Evolutionary conservation across 2,888 invertebrate species (phyloP).

Genomic region (Cremastinae sp.): DNA sequence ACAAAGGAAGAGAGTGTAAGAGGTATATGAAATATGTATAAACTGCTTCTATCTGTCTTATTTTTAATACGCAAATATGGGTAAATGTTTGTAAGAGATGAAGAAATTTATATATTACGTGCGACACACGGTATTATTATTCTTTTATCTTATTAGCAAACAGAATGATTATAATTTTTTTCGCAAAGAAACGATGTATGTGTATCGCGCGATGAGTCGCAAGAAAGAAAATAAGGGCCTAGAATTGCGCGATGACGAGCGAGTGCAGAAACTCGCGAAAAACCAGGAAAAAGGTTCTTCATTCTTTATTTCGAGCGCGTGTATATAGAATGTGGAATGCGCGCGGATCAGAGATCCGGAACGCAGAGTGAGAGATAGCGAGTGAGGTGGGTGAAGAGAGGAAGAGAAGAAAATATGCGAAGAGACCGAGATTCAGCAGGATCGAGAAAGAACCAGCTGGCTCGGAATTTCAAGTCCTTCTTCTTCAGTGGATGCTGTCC

Average conservation of each 20-base stretch:
- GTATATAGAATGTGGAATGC: conserved; percentile 69
- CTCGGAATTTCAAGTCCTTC: conserved; percentile 62
- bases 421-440: conserved; percentile 33
- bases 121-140: too few relatives aligned
- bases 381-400: conserved; percentile 17
- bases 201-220: conserved; percentile 66
- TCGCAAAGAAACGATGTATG: conserved; percentile 56
- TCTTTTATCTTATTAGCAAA: too few relatives aligned
- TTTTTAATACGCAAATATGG: too few relatives aligned
- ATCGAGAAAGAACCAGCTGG: conserved; percentile 54
- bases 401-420: conserved; percentile 4
- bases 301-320: conserved; percentile 76
- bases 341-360: conserved; percentile 62
- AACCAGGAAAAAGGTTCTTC: conserved; percentile 66
- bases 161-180: conserved; percentile 66
- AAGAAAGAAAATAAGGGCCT: conserved; percentile 50
- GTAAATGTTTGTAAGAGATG: too few relatives aligned
- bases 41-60: too few relatives aligned
- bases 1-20: conserved; percentile 1
- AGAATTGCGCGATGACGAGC: conserved; percentile 50
- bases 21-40: conserved; percentile 6
- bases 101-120: too few relatives aligned
- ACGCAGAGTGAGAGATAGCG: conserved; percentile 31
- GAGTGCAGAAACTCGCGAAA: conserved; percentile 54
- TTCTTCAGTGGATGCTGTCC: conserved; percentile 34